Evolutionary conservation across 2,888 invertebrate species (phyloP).

Genomic region (Sminthurinus aureus): DNA sequence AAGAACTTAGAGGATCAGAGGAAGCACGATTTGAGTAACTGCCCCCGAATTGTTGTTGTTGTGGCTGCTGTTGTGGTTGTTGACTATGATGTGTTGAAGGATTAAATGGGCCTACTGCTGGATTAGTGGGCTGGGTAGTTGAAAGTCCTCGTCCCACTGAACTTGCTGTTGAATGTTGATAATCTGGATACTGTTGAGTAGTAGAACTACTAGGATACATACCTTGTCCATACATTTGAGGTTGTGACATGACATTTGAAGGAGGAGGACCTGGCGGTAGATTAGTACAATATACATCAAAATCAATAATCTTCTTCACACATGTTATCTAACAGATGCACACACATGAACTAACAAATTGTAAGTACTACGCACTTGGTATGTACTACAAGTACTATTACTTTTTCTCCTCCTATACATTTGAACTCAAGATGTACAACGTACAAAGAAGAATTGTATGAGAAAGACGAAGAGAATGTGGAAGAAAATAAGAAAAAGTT

Average conservation of each 20-base stretch:
- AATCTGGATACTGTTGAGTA: conserved; percentile 57
- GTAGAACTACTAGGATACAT: conserved; percentile 57
- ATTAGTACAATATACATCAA: no score
- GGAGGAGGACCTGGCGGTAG: conserved; percentile 50
- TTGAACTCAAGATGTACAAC: no score
- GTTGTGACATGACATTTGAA: conserved; percentile 55
- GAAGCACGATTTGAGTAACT: no score
- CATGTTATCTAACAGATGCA: no score
- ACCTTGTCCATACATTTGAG: conserved; percentile 45
- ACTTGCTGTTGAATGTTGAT: conserved; percentile 57
- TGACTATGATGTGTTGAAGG: conserved; percentile 55
- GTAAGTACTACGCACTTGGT: no score
- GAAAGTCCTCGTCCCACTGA: conserved; percentile 61
- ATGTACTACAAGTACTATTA: no score
- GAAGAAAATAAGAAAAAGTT: no score
- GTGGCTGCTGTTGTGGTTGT: conserved; percentile 40
- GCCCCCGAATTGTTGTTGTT: neutral
- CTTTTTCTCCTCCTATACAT: no score
- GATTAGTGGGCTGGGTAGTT: conserved; percentile 59
- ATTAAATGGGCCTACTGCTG: conserved; percentile 13
- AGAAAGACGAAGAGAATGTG: no score
- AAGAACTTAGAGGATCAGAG: conserved; percentile 28
- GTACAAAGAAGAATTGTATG: no score
- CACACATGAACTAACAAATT: no score
- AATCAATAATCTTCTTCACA: no score